phyloP scores from a whole-genome alignment of 2,888 invertebrate genomes.

The Acanthosepion esculentum region DNA sequence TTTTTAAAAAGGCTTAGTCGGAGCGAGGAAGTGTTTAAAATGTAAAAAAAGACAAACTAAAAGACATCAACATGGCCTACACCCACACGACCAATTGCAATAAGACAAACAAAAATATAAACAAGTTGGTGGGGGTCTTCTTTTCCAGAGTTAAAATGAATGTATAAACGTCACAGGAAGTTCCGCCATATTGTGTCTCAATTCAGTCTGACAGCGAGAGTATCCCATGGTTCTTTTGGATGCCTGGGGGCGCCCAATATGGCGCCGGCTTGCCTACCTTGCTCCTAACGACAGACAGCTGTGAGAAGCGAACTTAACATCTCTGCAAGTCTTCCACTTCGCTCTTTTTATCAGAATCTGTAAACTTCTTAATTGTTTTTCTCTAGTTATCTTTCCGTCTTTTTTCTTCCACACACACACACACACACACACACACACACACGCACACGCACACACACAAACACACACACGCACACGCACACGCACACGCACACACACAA shows the following conservation, averaged over 20 bases:
- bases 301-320: neutral
- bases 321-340: neutral
- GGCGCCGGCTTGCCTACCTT: neutral
- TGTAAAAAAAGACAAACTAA: neutral
- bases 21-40: too few species aligned
- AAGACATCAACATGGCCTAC: neutral
- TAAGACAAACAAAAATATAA: neutral
- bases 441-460: fast-evolving
- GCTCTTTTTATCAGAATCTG: neutral
- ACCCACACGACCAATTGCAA: neutral
- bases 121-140: neutral
- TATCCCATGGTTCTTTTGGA: neutral
- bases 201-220: neutral
- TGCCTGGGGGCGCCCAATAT: conserved; percentile 18
- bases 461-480: fast-evolving
- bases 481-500: too few species aligned
- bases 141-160: neutral
- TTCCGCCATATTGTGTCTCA: conserved; percentile 33
- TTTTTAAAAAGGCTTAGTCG: too few species aligned
- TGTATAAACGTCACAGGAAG: neutral
- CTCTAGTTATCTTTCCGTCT: neutral
- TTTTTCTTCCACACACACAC: too few species aligned
- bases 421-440: too few species aligned
- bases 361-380: neutral
- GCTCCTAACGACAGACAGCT: neutral